Evolutionary conservation across 2,113 vertebrate genomes (phyloP), one percentile per base, ranked within the genome.

Genomic region (Hyla sarda): DNA sequence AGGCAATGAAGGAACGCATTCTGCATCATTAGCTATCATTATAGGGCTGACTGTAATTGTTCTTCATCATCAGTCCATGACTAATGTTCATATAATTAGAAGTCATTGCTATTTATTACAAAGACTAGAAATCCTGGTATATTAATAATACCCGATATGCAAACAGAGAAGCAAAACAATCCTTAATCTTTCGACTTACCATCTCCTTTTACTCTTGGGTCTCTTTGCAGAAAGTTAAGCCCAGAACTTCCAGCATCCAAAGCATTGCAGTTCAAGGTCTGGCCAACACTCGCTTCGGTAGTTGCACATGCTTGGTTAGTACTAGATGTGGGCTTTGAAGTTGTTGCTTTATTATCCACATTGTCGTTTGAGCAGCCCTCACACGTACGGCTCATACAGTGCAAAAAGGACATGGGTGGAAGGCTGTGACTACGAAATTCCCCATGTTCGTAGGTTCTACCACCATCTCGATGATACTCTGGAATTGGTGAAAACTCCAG

Each of bases 401-500:
- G 95, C 28, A 90, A 83, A 14, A 95, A 93, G 9, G 93, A 91
- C 93, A 95, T 91, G 76, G 95, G 85, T 56, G 94, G 93, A 48
- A 95, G 93, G 90, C 95, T 94, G 62, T 93, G 94, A 89, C 93
- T 94, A 71, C 91, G 92, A 10, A 37, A 90, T 54, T 90, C 87
- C 81, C 88, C 89, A 60, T 92, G 91, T 6, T 93, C 92, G 14
- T 84, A 89, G 23, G 91, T 90, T 67, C 84, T 1, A n/a, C 82
- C 86, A 34, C 90, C 89, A 13, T 94, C 93, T 50, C 58, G 87
- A 6, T 92, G 93, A 81, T 91, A 90, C 91, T 99, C 96, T 0
- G 81, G 92, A 82, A 97, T 94, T 0, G 96, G 96, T 1, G 95
- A 96, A 88, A 97, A 96, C 82, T 99, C 98, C 87, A 95, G 89